phyloP scores from a whole-genome alignment of 2,888 invertebrate genomes.

The Disparrhopalites patrizii region DNA sequence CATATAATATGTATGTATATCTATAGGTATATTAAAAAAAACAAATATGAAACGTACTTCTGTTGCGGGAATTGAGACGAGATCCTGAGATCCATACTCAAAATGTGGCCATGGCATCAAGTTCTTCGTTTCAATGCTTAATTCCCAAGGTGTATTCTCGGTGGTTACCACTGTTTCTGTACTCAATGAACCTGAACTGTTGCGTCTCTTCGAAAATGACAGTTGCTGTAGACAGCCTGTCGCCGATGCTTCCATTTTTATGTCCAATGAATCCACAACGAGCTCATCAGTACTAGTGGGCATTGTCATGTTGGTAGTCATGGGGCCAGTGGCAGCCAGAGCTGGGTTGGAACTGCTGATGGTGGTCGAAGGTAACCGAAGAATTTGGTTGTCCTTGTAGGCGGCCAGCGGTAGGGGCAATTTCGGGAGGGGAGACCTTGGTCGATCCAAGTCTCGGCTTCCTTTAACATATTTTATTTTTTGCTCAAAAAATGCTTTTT shows the following conservation, averaged over 20 bases:
- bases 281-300: background rate
- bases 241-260: slow-evolving; percentile 19
- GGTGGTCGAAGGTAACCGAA: background rate
- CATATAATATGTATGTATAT: no score
- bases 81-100: slow-evolving; percentile 51
- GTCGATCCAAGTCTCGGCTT: no score
- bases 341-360: background rate
- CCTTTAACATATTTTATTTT: no score
- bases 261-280: slow-evolving; percentile 1
- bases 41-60: no score
- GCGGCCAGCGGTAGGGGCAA: background rate
- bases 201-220: slow-evolving; percentile 27
- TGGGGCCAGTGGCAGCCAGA: no score
- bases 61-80: slow-evolving; percentile 50
- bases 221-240: slow-evolving; percentile 13
- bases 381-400: background rate
- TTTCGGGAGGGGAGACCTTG: background rate
- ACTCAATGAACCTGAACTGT: slow-evolving; percentile 38
- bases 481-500: no score
- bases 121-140: slow-evolving; percentile 49
- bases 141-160: slow-evolving; percentile 48
- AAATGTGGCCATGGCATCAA: slow-evolving; percentile 51
- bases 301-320: no score
- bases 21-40: no score
- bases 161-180: slow-evolving; percentile 15